Evolutionary conservation across 2,888 invertebrate species (phyloP).

Genomic region (Zaprionus obscuricornis): DNA sequence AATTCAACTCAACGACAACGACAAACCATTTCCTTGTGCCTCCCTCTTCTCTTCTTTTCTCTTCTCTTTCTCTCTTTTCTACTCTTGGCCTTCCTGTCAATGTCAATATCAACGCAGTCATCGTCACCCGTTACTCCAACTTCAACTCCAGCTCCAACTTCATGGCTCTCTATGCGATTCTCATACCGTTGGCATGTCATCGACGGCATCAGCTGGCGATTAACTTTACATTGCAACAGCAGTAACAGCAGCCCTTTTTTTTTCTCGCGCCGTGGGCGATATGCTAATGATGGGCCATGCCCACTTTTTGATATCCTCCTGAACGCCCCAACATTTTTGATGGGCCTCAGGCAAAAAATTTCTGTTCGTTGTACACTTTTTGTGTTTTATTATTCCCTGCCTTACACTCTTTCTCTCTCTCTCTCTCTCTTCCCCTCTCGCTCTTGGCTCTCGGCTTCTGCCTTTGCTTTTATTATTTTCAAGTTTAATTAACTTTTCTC

Average conservation of each 20-base stretch:
- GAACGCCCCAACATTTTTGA: constrained; percentile 14
- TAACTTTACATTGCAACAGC: constrained; percentile 70
- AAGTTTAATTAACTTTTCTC: constrained; percentile 74
- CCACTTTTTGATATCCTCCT: too few species aligned
- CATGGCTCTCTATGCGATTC: constrained; percentile 4
- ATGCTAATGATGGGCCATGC: constrained; percentile 70
- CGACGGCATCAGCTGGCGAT: constrained; percentile 78
- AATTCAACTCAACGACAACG: too few species aligned
- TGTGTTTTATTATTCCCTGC: constrained; percentile 69
- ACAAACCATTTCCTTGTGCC: too few species aligned
- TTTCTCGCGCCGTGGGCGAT: constrained; percentile 68
- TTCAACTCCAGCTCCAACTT: not conserved
- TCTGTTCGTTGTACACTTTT: constrained; percentile 64
- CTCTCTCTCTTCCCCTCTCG: not conserved
- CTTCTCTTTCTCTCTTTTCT: too few species aligned
- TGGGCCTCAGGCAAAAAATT: constrained; percentile 34
- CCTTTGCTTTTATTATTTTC: constrained; percentile 74
- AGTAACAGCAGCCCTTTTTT: too few species aligned
- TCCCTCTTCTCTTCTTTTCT: too few species aligned
- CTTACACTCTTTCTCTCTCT: constrained; percentile 20
- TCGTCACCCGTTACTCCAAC: constrained; percentile 39
- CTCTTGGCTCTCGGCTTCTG: constrained; percentile 22
- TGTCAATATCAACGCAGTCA: constrained; percentile 61
- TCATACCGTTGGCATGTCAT: constrained; percentile 44
- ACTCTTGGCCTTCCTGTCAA: constrained; percentile 20